phyloP scores from a whole-genome alignment of 2,888 invertebrate genomes.

The Steinernema hermaphroditum region DNA sequence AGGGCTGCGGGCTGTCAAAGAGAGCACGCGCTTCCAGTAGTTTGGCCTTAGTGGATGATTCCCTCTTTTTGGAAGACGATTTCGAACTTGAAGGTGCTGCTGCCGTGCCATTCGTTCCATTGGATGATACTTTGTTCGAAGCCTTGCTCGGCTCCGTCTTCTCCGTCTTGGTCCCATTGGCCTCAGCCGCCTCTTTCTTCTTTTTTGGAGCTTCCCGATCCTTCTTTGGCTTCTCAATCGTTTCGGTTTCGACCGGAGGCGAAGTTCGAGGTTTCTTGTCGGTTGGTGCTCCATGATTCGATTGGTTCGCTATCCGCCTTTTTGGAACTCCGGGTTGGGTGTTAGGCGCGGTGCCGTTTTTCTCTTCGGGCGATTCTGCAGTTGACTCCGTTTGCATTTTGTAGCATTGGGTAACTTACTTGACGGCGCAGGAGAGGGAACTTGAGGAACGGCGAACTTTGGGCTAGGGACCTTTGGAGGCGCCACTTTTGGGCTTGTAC shows the following conservation, averaged over 20 bases:
- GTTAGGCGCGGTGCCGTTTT: background rate
- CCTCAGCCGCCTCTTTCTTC: background rate
- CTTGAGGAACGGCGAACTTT: background rate
- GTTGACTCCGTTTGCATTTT: too few relatives aligned
- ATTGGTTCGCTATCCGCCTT: slow-evolving; percentile 15
- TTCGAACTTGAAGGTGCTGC: too few relatives aligned
- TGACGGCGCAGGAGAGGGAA: slow-evolving; percentile 9
- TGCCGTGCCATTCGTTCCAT: too few relatives aligned
- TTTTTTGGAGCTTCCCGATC: background rate
- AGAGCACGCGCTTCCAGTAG: background rate
- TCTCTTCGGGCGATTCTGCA: slow-evolving; percentile 25
- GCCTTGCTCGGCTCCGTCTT: background rate
- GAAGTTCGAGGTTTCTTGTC: slow-evolving; percentile 12
- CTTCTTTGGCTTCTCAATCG: background rate
- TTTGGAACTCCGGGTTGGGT: background rate
- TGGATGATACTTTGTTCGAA: background rate
- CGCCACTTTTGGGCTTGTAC: slow-evolving; percentile 2
- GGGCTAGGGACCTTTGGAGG: slow-evolving; percentile 3
- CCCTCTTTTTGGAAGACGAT: slow-evolving; percentile 3
- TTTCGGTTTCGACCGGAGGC: background rate
- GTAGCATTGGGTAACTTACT: slow-evolving; percentile 5
- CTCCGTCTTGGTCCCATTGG: background rate
- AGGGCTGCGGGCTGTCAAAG: slow-evolving; percentile 5
- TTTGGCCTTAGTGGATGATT: background rate
- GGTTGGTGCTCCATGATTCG: slow-evolving; percentile 7